Percentiles rank a stretch among this genome's conserved stretches.
Evolutionary conservation across 2,113 vertebrate species (phyloP).

Genomic region (Syngnathoides biaculeatus): DNA sequence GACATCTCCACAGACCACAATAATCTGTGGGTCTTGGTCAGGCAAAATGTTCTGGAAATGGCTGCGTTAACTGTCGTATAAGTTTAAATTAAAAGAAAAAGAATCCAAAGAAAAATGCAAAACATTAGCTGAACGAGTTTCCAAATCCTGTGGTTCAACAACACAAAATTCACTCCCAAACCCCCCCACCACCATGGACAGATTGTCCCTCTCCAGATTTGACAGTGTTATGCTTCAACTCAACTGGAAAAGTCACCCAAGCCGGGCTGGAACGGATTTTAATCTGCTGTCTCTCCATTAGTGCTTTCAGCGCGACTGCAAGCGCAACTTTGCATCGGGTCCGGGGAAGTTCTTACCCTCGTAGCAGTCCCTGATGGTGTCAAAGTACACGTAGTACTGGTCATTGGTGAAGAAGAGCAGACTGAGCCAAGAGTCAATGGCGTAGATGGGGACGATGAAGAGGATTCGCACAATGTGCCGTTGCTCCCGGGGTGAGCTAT

Average conservation of each 20-base stretch:
- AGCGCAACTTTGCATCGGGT: not conserved
- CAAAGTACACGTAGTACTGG: constrained; percentile 99
- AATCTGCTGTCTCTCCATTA: not conserved
- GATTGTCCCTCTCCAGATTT: not conserved
- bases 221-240: constrained; percentile 4
- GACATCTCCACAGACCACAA: too few relatives aligned
- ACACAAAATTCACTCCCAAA: not conserved
- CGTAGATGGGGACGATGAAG: constrained; percentile 98
- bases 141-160: not conserved
- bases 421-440: constrained; percentile 98
- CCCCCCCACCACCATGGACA: too few relatives aligned
- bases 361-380: constrained; percentile 94
- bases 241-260: constrained; percentile 1
- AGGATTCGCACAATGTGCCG: constrained; percentile 96
- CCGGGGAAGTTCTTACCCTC: constrained; percentile 79
- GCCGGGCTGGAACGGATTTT: not conserved
- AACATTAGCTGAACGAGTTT: not conserved
- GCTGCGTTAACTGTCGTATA: too few relatives aligned
- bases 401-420: constrained; percentile 99
- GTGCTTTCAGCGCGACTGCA: not conserved
- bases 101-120: too few relatives aligned
- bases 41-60: too few relatives aligned
- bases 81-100: too few relatives aligned
- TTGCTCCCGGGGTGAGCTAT: constrained; percentile 92
- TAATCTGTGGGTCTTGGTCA: too few relatives aligned